A percentile compares a stretch with the other conserved stretches of the same genome.
These are phyloP conservation scores for Amiota communis DNA, from an alignment of 2,888 invertebrate species.

Conservation along the genomic window DNA sequence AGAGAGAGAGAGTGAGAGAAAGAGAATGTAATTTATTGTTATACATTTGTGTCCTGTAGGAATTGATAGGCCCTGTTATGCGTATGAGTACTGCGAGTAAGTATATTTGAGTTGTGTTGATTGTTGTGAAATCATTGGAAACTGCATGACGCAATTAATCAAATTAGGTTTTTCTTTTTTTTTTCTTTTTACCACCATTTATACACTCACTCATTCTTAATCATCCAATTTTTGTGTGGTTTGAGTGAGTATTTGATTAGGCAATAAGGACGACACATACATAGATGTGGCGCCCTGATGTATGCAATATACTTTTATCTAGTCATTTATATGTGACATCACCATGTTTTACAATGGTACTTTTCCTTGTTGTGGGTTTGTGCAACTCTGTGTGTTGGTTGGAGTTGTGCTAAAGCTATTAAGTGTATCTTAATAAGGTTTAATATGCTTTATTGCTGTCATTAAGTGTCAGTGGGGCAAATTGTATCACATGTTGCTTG, in stretches of 20 bases:
- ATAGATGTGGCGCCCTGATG: not conserved
- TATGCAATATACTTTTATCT: conserved; percentile 12
- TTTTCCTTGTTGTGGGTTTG: too few species aligned
- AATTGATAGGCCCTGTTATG: conserved; percentile 46
- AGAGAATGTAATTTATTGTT: too few species aligned
- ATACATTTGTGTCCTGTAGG: conserved; percentile 42
- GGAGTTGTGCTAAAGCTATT: conserved; percentile 15
- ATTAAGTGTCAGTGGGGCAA: not conserved
- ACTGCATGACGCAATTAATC: conserved; percentile 65
- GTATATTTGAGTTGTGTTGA: not conserved
- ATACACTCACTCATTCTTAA: not conserved
- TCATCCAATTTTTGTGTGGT: conserved; percentile 4
- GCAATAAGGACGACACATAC: not conserved
- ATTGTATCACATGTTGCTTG: not conserved
- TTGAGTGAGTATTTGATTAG: conserved; percentile 20
- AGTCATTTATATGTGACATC: not conserved
- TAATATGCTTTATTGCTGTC: conserved; percentile 23
- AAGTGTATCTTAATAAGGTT: conserved; percentile 14
- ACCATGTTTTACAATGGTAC: not conserved
- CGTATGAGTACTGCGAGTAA: not conserved
- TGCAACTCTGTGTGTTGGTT: not conserved
- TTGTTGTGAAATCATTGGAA: conserved; percentile 63
- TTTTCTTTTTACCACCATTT: not conserved
- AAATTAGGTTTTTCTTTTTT: conserved; percentile 51
- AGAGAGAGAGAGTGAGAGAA: not conserved